phyloP scores from a whole-genome alignment of 53 echinoderm and acorn worm genomes.

The Pentamera pediparva region DNA sequence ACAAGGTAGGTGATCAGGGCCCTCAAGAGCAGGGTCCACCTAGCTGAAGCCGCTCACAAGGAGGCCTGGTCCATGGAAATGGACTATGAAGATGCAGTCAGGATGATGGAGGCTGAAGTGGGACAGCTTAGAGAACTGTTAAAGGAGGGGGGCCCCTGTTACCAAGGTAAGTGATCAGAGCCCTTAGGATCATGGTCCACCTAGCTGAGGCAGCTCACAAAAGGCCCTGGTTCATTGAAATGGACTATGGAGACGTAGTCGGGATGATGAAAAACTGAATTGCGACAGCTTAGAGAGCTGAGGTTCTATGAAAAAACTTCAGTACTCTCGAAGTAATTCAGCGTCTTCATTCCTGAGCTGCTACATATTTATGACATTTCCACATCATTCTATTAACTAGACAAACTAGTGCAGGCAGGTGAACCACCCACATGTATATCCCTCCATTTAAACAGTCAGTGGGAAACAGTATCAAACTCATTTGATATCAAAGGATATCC shows the following conservation, averaged over 20 bases:
- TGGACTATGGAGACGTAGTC: slow-evolving; percentile 94
- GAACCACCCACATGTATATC: too few relatives aligned
- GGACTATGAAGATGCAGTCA: slow-evolving; percentile 88
- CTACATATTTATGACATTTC: too few relatives aligned
- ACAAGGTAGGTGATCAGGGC: slow-evolving; percentile 49
- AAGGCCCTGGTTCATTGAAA: slow-evolving; percentile 84
- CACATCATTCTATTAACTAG: too few relatives aligned
- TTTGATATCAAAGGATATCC: too few relatives aligned
- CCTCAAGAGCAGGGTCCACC: slow-evolving; percentile 85
- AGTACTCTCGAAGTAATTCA: not conserved
- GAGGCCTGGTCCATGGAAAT: slow-evolving; percentile 93
- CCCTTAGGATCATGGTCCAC: slow-evolving; percentile 84
- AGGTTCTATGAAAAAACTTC: not conserved
- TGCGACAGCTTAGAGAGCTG: slow-evolving; percentile 49
- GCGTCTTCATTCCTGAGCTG: too few relatives aligned
- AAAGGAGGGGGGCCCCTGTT: slow-evolving; percentile 22
- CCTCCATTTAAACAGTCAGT: too few relatives aligned
- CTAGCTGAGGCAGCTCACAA: slow-evolving; percentile 91
- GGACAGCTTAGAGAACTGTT: slow-evolving; percentile 45
- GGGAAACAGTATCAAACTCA: too few relatives aligned
- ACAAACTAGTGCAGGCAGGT: too few relatives aligned
- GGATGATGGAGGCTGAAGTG: slow-evolving; percentile 75
- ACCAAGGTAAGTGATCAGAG: slow-evolving; percentile 49
- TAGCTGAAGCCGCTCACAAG: slow-evolving; percentile 88
- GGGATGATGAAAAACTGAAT: slow-evolving; percentile 74